phyloP scores from a whole-genome alignment of 2,797 vertebrate genomes.

The Tauraco hartlaubi region DNA sequence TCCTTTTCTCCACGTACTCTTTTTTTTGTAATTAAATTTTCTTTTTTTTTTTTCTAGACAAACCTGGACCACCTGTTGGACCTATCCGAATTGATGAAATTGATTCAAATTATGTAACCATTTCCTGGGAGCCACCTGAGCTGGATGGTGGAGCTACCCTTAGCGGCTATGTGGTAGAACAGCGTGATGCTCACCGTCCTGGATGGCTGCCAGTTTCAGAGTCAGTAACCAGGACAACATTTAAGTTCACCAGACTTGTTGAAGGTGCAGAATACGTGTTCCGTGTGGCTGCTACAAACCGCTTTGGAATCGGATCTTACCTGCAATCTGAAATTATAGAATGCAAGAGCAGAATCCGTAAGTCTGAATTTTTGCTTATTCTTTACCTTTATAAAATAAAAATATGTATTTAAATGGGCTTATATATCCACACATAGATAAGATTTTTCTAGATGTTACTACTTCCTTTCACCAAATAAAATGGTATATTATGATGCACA shows the following conservation, averaged over 20 bases:
- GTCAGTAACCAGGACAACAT: slow-evolving; percentile 92
- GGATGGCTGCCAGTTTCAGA: slow-evolving; percentile 97
- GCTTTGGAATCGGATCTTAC: slow-evolving; percentile 94
- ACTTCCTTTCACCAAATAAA: neutral
- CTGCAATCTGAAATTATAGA: slow-evolving; percentile 94
- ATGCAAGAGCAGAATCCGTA: slow-evolving; percentile 95
- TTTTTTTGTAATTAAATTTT: slow-evolving; percentile 14
- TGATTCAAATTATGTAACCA: slow-evolving; percentile 90
- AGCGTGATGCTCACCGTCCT: slow-evolving; percentile 96
- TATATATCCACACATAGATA: neutral
- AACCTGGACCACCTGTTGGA: slow-evolving; percentile 93
- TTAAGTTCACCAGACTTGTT: slow-evolving; percentile 92
- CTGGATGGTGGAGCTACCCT: slow-evolving; percentile 94
- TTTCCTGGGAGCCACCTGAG: slow-evolving; percentile 93
- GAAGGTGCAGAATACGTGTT: slow-evolving; percentile 98
- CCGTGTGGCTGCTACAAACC: slow-evolving; percentile 94
- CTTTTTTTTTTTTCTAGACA: slow-evolving; percentile 80
- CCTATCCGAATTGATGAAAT: slow-evolving; percentile 92
- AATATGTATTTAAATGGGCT: neutral
- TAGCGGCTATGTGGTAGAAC: slow-evolving; percentile 94
- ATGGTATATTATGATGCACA: neutral
- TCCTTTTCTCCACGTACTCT: neutral
- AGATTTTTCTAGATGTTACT: neutral
- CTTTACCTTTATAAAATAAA: neutral
- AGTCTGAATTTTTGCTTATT: slow-evolving; percentile 72